A percentile compares a stretch with the other conserved stretches of the same genome.
Evolutionary conservation across 2,888 invertebrate species (phyloP).

Genomic region (Tetanocera ferruginea): DNA sequence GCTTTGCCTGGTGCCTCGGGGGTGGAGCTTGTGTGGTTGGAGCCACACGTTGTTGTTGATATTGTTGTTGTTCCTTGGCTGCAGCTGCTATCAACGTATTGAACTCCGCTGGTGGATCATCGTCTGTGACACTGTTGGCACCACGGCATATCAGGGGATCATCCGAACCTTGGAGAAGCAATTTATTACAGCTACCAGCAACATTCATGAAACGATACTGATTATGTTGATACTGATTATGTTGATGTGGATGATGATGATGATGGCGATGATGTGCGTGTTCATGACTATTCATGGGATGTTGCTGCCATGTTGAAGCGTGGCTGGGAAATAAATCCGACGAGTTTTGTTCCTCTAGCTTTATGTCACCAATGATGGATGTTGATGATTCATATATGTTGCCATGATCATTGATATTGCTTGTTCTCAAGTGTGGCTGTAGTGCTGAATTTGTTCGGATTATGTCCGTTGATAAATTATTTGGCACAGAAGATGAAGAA

Average conservation of each 20-base stretch:
- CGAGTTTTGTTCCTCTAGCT: slow-evolving; percentile 50
- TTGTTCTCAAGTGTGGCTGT: not conserved
- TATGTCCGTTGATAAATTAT: not conserved
- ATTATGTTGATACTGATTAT: slow-evolving; percentile 13
- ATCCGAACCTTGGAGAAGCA: slow-evolving; percentile 67
- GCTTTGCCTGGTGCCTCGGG: not conserved
- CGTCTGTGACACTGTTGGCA: slow-evolving; percentile 62
- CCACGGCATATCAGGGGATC: slow-evolving; percentile 69
- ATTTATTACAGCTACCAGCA: slow-evolving; percentile 55
- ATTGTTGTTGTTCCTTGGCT: slow-evolving; percentile 19
- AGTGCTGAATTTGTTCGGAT: not conserved
- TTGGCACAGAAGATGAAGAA: not conserved
- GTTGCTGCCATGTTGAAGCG: slow-evolving; percentile 50
- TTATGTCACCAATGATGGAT: slow-evolving; percentile 46
- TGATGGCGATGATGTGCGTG: slow-evolving; percentile 45
- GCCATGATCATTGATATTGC: not conserved
- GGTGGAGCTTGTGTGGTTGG: not conserved
- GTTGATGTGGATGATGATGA: slow-evolving; percentile 28
- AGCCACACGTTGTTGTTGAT: slow-evolving; percentile 8
- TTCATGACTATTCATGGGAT: slow-evolving; percentile 53
- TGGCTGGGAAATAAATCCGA: slow-evolving; percentile 51
- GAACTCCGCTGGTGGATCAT: slow-evolving; percentile 62
- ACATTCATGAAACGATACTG: slow-evolving; percentile 45
- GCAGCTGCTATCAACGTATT: slow-evolving; percentile 54
- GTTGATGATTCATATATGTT: not conserved